Evolutionary conservation across 2,888 invertebrate species (phyloP).

Genomic region (Thymelicus lineola): DNA sequence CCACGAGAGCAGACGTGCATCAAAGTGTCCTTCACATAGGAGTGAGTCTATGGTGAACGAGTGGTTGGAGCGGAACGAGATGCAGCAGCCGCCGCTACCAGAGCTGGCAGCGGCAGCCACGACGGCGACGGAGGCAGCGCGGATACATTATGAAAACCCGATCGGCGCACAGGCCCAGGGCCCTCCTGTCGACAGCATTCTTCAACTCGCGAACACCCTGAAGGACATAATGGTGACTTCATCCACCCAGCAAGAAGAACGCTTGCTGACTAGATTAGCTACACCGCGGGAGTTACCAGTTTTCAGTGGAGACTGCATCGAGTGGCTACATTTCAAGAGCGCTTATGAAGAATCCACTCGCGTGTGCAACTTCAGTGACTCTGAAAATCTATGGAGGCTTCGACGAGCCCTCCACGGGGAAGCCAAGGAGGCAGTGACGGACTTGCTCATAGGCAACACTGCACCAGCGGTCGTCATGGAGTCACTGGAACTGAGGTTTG

Average conservation of each 20-base stretch:
- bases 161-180: too few species aligned
- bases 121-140: conserved; percentile 25
- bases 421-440: too few species aligned
- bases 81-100: conserved; percentile 1
- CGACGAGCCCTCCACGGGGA: too few species aligned
- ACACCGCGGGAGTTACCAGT: conserved; percentile 30
- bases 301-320: too few species aligned
- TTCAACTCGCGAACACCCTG: conserved; percentile 19
- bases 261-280: conserved; percentile 17
- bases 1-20: conserved; percentile 1
- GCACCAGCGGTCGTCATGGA: too few species aligned
- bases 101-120: conserved; percentile 12
- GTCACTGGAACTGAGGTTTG: too few species aligned
- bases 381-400: too few species aligned
- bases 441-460: too few species aligned
- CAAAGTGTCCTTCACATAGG: conserved; percentile 2
- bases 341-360: too few species aligned
- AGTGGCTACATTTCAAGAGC: too few species aligned
- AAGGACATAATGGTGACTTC: conserved; percentile 25
- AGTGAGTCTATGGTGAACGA: conserved; percentile 3
- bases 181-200: conserved; percentile 22
- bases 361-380: too few species aligned
- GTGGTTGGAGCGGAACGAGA: conserved; percentile 2
- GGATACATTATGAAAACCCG: too few species aligned
- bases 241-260: conserved; percentile 27